These are phyloP conservation scores for Epizoanthus stellaris DNA, from an alignment of 92 coral and sea anemone species.

Conservation along the genomic window DNA sequence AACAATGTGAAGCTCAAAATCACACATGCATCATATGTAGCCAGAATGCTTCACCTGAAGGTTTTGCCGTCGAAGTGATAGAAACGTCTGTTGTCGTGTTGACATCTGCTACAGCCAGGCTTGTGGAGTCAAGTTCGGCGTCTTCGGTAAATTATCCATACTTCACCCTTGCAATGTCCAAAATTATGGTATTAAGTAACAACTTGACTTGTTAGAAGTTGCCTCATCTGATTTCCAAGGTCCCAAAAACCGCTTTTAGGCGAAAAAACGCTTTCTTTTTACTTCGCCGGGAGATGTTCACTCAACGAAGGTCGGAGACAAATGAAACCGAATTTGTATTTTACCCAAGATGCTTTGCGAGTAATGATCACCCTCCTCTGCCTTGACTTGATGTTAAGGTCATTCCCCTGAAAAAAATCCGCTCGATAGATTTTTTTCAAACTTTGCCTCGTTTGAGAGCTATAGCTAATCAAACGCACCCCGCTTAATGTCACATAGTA, in stretches of 20 bases:
- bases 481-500: too few species aligned
- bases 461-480: too few species aligned
- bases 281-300: too few species aligned
- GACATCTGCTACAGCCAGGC: background rate
- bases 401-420: too few species aligned
- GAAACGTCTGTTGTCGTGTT: background rate
- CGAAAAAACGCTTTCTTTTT: too few species aligned
- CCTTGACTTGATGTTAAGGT: too few species aligned
- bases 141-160: background rate
- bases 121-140: background rate
- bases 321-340: slow-evolving; percentile 2
- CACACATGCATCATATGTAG: slow-evolving; percentile 25
- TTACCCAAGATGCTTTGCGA: slow-evolving; percentile 17
- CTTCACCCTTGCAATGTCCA: too few species aligned
- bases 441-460: too few species aligned
- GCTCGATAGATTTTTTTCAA: too few species aligned
- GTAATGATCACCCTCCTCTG: slow-evolving; percentile 1
- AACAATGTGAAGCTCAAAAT: slow-evolving; percentile 5
- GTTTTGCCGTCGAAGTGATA: slow-evolving; percentile 3
- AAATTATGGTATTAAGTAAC: too few species aligned
- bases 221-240: background rate
- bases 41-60: slow-evolving; percentile 21
- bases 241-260: slow-evolving; percentile 2
- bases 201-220: too few species aligned
- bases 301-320: too few species aligned